Conservation (phyloP, 2,888 invertebrate genomes). For the Steinernema carpocapsae region DNA sequence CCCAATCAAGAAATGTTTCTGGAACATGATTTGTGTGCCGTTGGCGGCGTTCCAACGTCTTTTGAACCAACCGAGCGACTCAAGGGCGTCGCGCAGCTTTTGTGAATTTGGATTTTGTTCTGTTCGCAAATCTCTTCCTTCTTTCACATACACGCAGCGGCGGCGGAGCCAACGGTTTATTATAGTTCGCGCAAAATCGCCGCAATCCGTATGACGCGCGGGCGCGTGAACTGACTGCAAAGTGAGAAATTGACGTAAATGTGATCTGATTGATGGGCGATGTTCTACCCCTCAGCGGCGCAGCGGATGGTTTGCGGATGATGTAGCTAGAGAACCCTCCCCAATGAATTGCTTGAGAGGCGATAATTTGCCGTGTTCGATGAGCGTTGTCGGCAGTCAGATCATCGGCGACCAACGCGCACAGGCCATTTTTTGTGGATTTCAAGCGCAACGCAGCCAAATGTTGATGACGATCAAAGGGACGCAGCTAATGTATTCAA, state of each 20-base stretch:
- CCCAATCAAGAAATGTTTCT: too few species aligned
- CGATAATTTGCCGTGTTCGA: conserved; percentile 28
- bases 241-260: conserved; percentile 33
- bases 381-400: background rate
- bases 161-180: too few species aligned
- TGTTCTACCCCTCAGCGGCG: conserved; percentile 8
- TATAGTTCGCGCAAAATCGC: conserved; percentile 4
- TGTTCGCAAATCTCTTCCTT: too few species aligned
- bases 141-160: too few species aligned
- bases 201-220: conserved; percentile 1
- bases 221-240: background rate
- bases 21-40: too few species aligned
- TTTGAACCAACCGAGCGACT: too few species aligned
- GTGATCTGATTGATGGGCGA: conserved; percentile 31
- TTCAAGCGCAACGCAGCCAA: background rate
- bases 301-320: background rate
- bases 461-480: too few species aligned
- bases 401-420: too few species aligned
- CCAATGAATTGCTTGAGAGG: conserved; percentile 17
- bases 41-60: too few species aligned
- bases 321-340: background rate
- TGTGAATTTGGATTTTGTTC: too few species aligned
- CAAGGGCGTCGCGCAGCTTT: too few species aligned
- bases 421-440: background rate
- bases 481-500: conserved; percentile 27